These are phyloP conservation scores for Porites cylindrica DNA, from an alignment of 92 coral and sea anemone species.

Conservation along the genomic window DNA sequence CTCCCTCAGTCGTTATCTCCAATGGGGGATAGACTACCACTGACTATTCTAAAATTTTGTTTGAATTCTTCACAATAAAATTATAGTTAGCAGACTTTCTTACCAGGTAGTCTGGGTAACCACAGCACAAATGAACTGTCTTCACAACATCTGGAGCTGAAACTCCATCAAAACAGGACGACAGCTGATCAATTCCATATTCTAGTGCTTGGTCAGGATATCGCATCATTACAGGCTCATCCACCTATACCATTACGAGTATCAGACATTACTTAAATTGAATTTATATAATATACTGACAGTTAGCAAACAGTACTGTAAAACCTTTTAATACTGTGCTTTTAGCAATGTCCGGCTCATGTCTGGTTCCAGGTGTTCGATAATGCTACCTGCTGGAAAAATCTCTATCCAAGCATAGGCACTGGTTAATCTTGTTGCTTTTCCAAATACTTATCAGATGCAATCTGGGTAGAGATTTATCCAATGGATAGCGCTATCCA, in stretches of 20 bases:
- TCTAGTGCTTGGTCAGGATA: conserved; percentile 81
- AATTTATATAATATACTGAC: not conserved
- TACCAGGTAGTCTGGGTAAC: conserved; percentile 85
- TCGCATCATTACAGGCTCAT: conserved; percentile 93
- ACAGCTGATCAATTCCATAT: conserved; percentile 90
- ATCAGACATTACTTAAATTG: not conserved
- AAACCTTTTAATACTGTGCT: no score
- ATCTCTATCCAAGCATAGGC: no score
- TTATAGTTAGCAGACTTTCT: conserved; percentile 12
- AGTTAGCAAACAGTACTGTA: not conserved
- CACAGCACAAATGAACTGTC: conserved; percentile 90
- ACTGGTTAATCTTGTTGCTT: no score
- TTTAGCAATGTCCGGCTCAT: no score
- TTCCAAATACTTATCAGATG: no score
- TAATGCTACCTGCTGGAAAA: no score
- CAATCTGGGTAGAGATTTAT: no score
- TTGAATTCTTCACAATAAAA: not conserved
- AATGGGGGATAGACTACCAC: not conserved
- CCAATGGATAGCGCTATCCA: no score
- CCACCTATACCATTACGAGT: conserved; percentile 63
- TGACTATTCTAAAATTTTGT: no score
- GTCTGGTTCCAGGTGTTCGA: no score
- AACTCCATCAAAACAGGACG: conserved; percentile 86
- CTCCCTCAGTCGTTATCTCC: no score
- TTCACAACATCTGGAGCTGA: conserved; percentile 62